Evolutionary conservation across 2,888 invertebrate genomes (phyloP), one percentile per base, ranked within the genome.

Genomic region (Mycalesis mineus): DNA sequence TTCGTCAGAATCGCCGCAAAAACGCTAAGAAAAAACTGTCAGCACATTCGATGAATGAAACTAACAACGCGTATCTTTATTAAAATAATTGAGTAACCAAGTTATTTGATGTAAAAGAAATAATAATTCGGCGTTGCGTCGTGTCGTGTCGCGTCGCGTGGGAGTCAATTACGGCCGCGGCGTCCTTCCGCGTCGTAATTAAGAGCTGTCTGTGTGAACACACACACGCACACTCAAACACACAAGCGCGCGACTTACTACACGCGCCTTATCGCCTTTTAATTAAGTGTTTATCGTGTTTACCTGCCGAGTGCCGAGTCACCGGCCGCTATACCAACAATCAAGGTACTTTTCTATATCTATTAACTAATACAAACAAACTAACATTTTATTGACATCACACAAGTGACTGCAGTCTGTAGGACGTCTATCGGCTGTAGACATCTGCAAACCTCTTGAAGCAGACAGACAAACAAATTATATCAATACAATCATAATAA

Each of bases 151-250:
- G 41, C 29, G 45, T 47, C 15, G 51, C 15, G 58, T 61, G 53
- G 61, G 58, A 56, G 61, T 58, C 53, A 58, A 61, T 58, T 58
- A 61, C 49, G 55, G 39, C 58, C 50, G 40, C 40, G 44, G 41
- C 29, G 52, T 51, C 49, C 59, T 58, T 56, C 47, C 47, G 47
- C 47, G 14, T 47, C 33, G 47, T 47, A 47, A 47, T 47, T 47
- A 47, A 33, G 47, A 47, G 1, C 33, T 33, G 47, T 47, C 31
- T 31, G 31, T 47, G 15, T 15, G 9, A 14, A 15, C 47, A 47
- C 47, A 33, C 47, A 47, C 39, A 39, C 39, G 6, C 14, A 6
- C n/a, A n/a, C n/a, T n/a, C n/a, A n/a, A n/a, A n/a, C n/a, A n/a
- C n/a, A n/a, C n/a, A n/a, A n/a, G n/a, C n/a, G n/a, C n/a, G 36